These are phyloP conservation scores for Gobiocypris rarus DNA, from an alignment of 2,113 vertebrate species.

Conservation along the genomic window DNA sequence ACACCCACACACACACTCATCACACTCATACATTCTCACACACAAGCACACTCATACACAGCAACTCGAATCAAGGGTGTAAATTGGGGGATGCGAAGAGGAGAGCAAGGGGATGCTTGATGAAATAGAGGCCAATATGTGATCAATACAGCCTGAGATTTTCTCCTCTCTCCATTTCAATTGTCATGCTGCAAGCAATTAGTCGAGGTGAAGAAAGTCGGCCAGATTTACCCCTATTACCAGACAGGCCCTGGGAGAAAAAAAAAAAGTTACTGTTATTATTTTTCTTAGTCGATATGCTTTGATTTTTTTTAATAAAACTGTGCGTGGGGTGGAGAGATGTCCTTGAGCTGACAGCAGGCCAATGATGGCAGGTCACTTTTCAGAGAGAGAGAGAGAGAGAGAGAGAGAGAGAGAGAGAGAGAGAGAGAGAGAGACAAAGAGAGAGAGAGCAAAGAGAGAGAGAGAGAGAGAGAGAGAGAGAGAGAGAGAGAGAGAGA, in stretches of 20 bases:
- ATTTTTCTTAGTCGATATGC: constrained; percentile 51
- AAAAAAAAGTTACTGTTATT: constrained; percentile 44
- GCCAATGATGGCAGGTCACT: constrained; percentile 70
- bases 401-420: constrained; percentile 3
- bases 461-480: neutral
- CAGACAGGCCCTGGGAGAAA: constrained; percentile 19
- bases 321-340: constrained; percentile 36
- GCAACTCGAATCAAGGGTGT: constrained; percentile 76
- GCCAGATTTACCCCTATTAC: constrained; percentile 43
- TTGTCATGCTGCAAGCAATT: constrained; percentile 80
- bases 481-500: constrained; percentile 16
- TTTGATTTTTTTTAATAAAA: constrained; percentile 54
- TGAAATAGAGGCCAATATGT: constrained; percentile 76
- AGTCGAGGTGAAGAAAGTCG: constrained; percentile 64
- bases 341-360: constrained; percentile 61
- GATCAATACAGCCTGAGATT: constrained; percentile 79
- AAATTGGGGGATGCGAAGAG: constrained; percentile 75
- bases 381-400: constrained; percentile 24
- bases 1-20: constrained; percentile 46
- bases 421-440: neutral
- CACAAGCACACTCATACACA: constrained; percentile 57
- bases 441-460: constrained; percentile 14
- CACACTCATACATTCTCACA: constrained; percentile 44
- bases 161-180: constrained; percentile 74
- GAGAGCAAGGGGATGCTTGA: constrained; percentile 66